Evolutionary conservation across 2,113 vertebrate species (phyloP).

Genomic region (Climacteris rufus): DNA sequence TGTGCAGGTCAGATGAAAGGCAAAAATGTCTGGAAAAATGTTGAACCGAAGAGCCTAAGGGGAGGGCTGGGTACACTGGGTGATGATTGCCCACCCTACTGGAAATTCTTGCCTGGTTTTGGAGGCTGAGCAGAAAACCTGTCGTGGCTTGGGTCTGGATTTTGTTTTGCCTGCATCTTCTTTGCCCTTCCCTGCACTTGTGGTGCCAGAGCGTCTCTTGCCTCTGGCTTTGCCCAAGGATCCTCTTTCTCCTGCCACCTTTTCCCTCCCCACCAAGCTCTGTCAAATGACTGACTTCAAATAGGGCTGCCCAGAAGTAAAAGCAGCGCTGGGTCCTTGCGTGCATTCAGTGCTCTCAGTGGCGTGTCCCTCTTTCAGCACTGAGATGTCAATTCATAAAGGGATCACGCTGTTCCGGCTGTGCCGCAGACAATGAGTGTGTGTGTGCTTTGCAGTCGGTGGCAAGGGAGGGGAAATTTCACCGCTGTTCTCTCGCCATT

Average conservation of each 20-base stretch:
- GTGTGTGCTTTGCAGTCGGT: constrained; percentile 25
- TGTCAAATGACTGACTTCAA: constrained; percentile 10
- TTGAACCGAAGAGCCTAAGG: not conserved
- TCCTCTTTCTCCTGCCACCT: constrained; percentile 1
- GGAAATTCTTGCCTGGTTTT: not conserved
- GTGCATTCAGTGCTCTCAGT: constrained; percentile 6
- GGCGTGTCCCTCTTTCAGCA: constrained; percentile 24
- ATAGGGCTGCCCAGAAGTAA: constrained; percentile 30
- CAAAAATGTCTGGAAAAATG: not conserved
- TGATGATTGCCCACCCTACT: not conserved
- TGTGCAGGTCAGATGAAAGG: not conserved
- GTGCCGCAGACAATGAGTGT: constrained; percentile 1
- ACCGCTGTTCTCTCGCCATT: not conserved
- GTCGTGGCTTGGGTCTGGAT: not conserved
- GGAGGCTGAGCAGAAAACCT: not conserved
- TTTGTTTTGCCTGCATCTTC: not conserved
- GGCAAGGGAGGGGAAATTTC: constrained; percentile 24
- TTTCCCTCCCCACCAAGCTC: not conserved
- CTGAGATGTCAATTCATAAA: constrained; percentile 52
- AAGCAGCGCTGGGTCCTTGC: not conserved
- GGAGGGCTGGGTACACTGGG: not conserved
- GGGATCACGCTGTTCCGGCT: constrained; percentile 44
- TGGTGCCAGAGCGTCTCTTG: not conserved
- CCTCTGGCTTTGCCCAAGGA: not conserved
- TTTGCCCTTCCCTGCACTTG: not conserved